Evolutionary conservation across 2,113 vertebrate genomes (phyloP), one percentile per base, ranked within the genome.

Genomic region (Galeopterus variegatus): DNA sequence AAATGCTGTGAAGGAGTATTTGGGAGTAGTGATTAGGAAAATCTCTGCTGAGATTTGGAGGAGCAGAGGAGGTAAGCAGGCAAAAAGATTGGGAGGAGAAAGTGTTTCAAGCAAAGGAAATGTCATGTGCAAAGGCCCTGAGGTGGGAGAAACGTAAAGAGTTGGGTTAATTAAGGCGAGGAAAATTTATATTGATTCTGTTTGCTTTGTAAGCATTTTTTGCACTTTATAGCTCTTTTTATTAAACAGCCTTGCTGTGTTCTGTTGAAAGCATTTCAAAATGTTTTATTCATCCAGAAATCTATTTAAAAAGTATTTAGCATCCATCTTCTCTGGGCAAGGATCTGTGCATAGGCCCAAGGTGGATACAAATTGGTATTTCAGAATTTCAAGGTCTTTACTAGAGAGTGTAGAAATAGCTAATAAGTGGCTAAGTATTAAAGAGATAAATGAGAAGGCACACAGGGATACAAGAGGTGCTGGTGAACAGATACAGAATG

Each of bases 281-380:
- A 93, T 94, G 90, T 95, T 93, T 97, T 96, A 93, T 93, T 96
- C 86, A 84, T 93, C 60, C 19, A 48, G 41, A 94, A 83, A 84
- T 41, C 70, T 33, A 94, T 93, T 83, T 23, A 83, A n/a, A 81
- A 90, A 88, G 70, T 83, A 60, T 90, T 87, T 54, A 93, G n/a
- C 64, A 64, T 88, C 50, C 67, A 15, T 31, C 19, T 93, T 84
- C 6, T 87, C 56, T 70, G 45, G 69, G 58, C 58, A 60, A 85
- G 80, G 64, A 60, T 19, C 56, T 64, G 18, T 87, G n/a, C 36
- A 18, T 17, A 31, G 36, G 45, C 65, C 76, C 60, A 93, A 54
- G 73, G 69, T 87, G 28, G 75, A 36, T 36, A 50, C 31, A 79
- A 18, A 64, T n/a, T 52, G 48, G 36, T 33, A 1, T 4, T 54